Percentiles rank a stretch among this genome's conserved stretches.
These are phyloP conservation scores for Malurus splendens DNA, from an alignment of 2,797 vertebrate genomes.

Conservation along the genomic window DNA sequence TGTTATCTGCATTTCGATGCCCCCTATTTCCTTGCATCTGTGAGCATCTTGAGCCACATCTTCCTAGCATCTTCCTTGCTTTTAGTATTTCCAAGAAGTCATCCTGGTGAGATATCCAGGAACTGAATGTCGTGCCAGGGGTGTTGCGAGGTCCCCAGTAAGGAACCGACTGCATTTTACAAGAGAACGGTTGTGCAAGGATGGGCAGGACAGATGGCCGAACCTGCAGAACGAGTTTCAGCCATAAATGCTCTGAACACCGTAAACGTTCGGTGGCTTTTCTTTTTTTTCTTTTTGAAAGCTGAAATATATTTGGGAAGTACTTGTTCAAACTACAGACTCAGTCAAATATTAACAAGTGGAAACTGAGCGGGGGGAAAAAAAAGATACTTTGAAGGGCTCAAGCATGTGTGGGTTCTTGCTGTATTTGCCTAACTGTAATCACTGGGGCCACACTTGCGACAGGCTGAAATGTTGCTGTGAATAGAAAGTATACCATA, in stretches of 20 bases:
- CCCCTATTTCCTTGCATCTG: background rate
- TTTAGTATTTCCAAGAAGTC: slow-evolving; percentile 39
- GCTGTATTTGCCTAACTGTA: slow-evolving; percentile 56
- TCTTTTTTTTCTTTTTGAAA: slow-evolving; percentile 21
- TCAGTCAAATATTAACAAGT: slow-evolving; percentile 45
- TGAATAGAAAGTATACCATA: slow-evolving; percentile 64
- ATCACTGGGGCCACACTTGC: slow-evolving; percentile 32
- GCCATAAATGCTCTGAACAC: slow-evolving; percentile 27
- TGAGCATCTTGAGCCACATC: background rate
- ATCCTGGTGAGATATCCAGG: slow-evolving; percentile 10
- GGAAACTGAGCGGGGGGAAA: background rate
- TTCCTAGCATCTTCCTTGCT: background rate
- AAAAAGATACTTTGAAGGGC: slow-evolving; percentile 38
- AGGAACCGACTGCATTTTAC: background rate
- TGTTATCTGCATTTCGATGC: background rate
- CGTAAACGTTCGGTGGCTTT: background rate
- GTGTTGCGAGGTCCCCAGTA: background rate
- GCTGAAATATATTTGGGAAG: slow-evolving; percentile 55
- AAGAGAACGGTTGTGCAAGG: slow-evolving; percentile 31
- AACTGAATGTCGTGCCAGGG: background rate
- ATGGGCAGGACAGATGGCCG: slow-evolving; percentile 36
- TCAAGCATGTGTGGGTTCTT: slow-evolving; percentile 37
- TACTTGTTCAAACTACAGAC: slow-evolving; percentile 43
- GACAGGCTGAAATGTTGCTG: slow-evolving; percentile 27
- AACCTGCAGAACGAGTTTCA: slow-evolving; percentile 56